phyloP scores from a whole-genome alignment of 2,888 invertebrate genomes.

The Neuroscelio doddi region DNA sequence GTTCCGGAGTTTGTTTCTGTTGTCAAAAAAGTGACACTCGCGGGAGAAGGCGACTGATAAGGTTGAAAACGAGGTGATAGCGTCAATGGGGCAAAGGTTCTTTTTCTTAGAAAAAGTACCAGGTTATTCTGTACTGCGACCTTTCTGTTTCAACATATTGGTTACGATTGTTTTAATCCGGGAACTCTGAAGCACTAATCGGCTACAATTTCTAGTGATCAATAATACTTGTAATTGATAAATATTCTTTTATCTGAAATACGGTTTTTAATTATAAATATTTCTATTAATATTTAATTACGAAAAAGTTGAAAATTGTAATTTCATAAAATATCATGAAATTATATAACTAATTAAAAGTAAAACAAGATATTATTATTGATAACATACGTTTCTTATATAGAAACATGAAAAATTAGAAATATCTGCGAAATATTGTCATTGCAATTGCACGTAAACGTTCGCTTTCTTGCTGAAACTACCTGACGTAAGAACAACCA shows the following conservation, averaged over 20 bases:
- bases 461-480: constrained; percentile 45
- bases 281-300: too few relatives aligned
- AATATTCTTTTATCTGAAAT: constrained; percentile 3
- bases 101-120: constrained; percentile 58
- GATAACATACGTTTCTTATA: too few relatives aligned
- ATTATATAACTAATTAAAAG: too few relatives aligned
- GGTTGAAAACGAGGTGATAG: constrained; percentile 7
- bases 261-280: too few relatives aligned
- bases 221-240: not conserved
- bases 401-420: constrained; percentile 53
- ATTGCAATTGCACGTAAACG: constrained; percentile 59
- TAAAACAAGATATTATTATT: too few relatives aligned
- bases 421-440: constrained; percentile 59
- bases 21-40: constrained; percentile 53
- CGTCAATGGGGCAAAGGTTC: constrained; percentile 24
- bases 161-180: constrained; percentile 6
- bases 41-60: constrained; percentile 43
- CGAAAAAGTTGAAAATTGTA: too few relatives aligned
- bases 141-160: constrained; percentile 6
- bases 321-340: too few relatives aligned
- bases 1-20: constrained; percentile 52
- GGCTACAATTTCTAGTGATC: not conserved
- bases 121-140: constrained; percentile 55
- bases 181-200: not conserved
- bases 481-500: not conserved